phyloP scores from a whole-genome alignment of 2,797 vertebrate species.

The Saxicola maurus region DNA sequence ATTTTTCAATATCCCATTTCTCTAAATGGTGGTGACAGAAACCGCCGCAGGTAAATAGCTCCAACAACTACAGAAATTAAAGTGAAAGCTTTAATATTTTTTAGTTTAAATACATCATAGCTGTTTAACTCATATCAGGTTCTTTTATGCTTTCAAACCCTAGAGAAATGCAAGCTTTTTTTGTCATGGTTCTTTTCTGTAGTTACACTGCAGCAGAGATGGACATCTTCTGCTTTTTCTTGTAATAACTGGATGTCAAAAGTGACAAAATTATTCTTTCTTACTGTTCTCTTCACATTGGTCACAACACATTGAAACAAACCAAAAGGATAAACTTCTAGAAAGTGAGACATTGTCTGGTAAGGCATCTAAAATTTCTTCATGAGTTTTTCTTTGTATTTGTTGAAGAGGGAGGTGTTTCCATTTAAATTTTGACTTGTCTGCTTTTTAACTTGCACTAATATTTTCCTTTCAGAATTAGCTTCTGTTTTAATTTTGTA shows the following conservation, averaged over 20 bases:
- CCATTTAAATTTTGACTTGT: not conserved
- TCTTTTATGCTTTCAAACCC: not conserved
- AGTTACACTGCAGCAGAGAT: not conserved
- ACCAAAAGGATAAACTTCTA: not conserved
- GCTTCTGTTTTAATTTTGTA: not conserved
- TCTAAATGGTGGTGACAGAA: fast-evolving
- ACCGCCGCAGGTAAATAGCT: not conserved
- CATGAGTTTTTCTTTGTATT: not conserved
- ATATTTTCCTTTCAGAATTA: not conserved
- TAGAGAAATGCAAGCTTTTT: not conserved
- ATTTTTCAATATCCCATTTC: not conserved
- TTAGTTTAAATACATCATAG: not conserved
- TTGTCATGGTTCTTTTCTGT: not conserved
- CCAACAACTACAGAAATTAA: not conserved
- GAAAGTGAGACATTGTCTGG: not conserved
- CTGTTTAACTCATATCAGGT: not conserved
- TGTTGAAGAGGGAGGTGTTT: not conserved
- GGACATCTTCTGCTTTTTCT: not conserved
- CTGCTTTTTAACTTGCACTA: not conserved
- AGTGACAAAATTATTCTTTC: not conserved
- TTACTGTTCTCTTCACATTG: not conserved
- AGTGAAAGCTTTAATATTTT: not conserved
- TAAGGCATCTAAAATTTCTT: not conserved
- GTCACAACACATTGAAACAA: not conserved
- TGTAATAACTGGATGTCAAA: not conserved